Conservation (phyloP, 2,797 vertebrate genomes). For the Melanotaenia pygmaea region DNA sequence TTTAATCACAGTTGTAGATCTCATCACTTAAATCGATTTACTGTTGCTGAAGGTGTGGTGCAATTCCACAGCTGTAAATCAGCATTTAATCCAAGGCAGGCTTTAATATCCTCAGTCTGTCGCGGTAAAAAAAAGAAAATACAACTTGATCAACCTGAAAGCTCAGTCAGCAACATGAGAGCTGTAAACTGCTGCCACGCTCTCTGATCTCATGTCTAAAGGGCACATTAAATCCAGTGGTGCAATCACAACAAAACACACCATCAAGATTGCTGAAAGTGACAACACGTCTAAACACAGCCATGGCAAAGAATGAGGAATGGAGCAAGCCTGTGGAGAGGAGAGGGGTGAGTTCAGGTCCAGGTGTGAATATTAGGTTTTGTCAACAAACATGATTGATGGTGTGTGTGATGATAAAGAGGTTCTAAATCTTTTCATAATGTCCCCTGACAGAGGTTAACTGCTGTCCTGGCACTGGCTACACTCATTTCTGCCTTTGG, state of each 20-base stretch:
- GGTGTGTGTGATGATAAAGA: background rate
- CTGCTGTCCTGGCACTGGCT: slow-evolving; percentile 76
- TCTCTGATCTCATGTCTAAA: slow-evolving; percentile 72
- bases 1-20: slow-evolving; percentile 15
- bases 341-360: slow-evolving; percentile 76
- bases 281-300: slow-evolving; percentile 29
- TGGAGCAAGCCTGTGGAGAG: slow-evolving; percentile 50
- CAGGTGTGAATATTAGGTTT: slow-evolving; percentile 4
- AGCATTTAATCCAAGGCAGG: background rate
- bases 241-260: slow-evolving; percentile 22
- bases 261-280: slow-evolving; percentile 22
- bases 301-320: slow-evolving; percentile 58
- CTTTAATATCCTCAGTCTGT: slow-evolving; percentile 12
- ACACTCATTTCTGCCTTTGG: slow-evolving; percentile 88
- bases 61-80: slow-evolving; percentile 29
- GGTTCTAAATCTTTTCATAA: background rate
- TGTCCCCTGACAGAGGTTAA: slow-evolving; percentile 82
- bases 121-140: background rate
- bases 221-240: slow-evolving; percentile 46
- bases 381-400: slow-evolving; percentile 7
- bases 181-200: slow-evolving; percentile 40
- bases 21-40: slow-evolving; percentile 1
- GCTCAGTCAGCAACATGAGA: slow-evolving; percentile 42
- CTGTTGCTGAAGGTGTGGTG: background rate
- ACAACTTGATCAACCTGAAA: slow-evolving; percentile 1